Conservation (phyloP, 2,797 vertebrate species). For the Tragopan temminckii region DNA sequence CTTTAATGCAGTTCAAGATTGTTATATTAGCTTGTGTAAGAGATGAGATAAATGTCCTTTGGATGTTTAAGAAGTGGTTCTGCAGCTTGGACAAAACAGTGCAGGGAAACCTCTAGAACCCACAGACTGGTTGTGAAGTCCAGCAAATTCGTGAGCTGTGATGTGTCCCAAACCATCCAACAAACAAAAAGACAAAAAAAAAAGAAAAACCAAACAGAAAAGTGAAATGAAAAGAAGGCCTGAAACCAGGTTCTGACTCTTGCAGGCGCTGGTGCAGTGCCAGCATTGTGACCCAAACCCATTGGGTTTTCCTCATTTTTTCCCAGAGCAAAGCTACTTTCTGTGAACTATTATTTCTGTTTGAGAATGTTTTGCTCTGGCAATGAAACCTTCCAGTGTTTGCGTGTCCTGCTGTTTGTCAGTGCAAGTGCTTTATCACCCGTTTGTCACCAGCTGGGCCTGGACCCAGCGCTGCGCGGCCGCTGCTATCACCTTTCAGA, state of each 20-base stretch:
- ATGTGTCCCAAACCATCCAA: background rate
- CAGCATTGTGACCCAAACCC: background rate
- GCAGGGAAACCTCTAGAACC: background rate
- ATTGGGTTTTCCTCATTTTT: background rate
- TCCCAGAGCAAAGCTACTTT: conserved; percentile 22
- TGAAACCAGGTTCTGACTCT: background rate
- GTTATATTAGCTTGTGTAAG: background rate
- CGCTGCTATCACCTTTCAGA: conserved; percentile 17
- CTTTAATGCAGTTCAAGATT: background rate
- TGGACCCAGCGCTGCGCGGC: background rate
- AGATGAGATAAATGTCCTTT: background rate
- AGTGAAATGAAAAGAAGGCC: background rate
- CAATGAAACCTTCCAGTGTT: background rate
- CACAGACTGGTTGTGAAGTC: background rate
- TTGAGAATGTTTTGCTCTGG: background rate
- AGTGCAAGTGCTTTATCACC: background rate
- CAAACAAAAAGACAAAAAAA: background rate
- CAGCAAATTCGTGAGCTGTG: background rate
- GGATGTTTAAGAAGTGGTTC: background rate
- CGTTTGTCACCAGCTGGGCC: background rate
- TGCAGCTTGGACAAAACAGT: background rate
- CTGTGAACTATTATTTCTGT: background rate
- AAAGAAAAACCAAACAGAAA: background rate
- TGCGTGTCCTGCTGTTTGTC: background rate
- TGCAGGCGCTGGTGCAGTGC: background rate